Base-by-base conservation (phyloP, 1,140 invertebrate genomes). In the Monochamus saltuarius region DNA sequence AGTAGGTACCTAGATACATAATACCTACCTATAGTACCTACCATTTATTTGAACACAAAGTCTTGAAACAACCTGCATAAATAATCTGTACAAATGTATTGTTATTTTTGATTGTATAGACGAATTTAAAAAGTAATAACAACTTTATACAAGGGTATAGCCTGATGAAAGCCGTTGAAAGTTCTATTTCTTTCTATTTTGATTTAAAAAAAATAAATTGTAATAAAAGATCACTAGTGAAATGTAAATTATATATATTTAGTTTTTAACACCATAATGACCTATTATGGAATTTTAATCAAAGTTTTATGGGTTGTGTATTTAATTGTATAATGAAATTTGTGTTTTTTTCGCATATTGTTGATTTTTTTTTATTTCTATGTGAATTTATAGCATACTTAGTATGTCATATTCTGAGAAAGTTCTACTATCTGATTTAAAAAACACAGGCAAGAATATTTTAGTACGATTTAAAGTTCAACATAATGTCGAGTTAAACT, bases 91-190 rank as follows among this genome's bases (percentile, higher is more conserved):
- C 11, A 19, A 49, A 49, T 17, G 11, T 49, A 19, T 49, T 11
- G 17, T 49, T 37, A 16, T 19, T 36, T 52, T 39, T 52, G 34
- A 52, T 39, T 37, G 37, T 17, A 35, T 36, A 19, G 17, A 37
- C 11, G 4, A n/a, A 47, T 11, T 19, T 34, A 17, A 11, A 47
- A n/a, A 47, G 11, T 13, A 19, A 19, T 50, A 50, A 29, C 17
- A 53, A 42, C 38, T 53, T 14, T 40, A 10, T 53, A 42, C 38
- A 53, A 40, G 37, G 19, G 16, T 51, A 19, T 36, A 39, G 37
- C 51, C 14, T 42, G 37, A 53, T 53, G 22, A 53, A 53, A 53
- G 51, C 51, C 40, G 51, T 53, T 53, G 51, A 53, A 53, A 53
- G 37, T 39, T 38, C 37, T 39, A 19, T 13, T 0, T 14, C 10